A percentile compares a stretch with the other conserved stretches of the same genome.
phyloP scores from a whole-genome alignment of 2,888 invertebrate genomes.

The Druceiella hillmani region DNA sequence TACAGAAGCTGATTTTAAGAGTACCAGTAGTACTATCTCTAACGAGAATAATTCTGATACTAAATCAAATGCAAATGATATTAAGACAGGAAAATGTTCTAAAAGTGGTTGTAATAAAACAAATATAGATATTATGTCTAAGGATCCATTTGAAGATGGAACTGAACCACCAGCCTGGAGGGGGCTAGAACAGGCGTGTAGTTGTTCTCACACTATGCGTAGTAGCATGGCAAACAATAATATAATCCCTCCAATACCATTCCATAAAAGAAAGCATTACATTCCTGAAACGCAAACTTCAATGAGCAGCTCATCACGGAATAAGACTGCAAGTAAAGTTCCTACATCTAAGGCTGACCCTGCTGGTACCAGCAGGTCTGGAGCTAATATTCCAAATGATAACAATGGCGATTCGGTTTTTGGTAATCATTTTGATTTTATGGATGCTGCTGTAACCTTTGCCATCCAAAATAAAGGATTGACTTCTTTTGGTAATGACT shows the following conservation, averaged over 20 bases:
- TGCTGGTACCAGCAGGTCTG: neutral
- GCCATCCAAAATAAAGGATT: conserved; percentile 71
- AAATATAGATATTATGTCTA: too few species aligned
- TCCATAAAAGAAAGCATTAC: neutral
- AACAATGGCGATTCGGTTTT: conserved; percentile 16
- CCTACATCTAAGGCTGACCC: conserved; percentile 18
- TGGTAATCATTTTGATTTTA: conserved; percentile 49
- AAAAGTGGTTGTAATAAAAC: too few species aligned
- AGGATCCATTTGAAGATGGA: too few species aligned
- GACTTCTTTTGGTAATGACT: conserved; percentile 45
- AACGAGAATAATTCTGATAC: too few species aligned
- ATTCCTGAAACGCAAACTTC: conserved; percentile 6
- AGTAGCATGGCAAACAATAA: neutral
- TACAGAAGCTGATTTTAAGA: too few species aligned
- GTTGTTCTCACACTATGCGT: neutral
- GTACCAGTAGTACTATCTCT: too few species aligned
- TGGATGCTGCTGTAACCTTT: conserved; percentile 67
- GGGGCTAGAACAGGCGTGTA: neutral
- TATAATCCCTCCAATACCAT: neutral
- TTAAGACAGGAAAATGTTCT: neutral
- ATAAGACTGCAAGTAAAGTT: conserved; percentile 7
- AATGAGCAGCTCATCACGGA: conserved; percentile 11
- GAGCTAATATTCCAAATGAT: conserved; percentile 2
- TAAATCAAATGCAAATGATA: too few species aligned
- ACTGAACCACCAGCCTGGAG: neutral